Evolutionary conservation across 2,888 invertebrate genomes (phyloP).

Genomic region (Melanargia galathea): DNA sequence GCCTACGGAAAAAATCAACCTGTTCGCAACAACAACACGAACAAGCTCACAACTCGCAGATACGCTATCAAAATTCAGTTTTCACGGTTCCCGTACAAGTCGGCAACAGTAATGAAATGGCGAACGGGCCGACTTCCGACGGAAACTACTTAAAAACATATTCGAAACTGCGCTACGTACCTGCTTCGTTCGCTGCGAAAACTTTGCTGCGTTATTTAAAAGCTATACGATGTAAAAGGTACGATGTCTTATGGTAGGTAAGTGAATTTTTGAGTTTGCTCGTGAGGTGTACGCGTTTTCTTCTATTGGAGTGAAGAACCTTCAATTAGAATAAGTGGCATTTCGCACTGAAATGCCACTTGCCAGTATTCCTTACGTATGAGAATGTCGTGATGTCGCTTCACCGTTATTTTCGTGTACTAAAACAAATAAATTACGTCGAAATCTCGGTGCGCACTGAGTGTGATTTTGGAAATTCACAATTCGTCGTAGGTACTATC

Average conservation of each 20-base stretch:
- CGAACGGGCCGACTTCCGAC: slow-evolving; percentile 17
- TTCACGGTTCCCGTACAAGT: slow-evolving; percentile 25
- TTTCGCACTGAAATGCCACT: too few relatives aligned
- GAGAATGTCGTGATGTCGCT: too few relatives aligned
- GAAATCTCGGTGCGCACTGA: too few relatives aligned
- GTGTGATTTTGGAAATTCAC: too few relatives aligned
- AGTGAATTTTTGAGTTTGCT: slow-evolving; percentile 7
- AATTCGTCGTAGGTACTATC: too few relatives aligned
- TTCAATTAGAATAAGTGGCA: too few relatives aligned
- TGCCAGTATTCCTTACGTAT: too few relatives aligned
- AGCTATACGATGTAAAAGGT: slow-evolving; percentile 3
- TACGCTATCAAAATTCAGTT: slow-evolving; percentile 39
- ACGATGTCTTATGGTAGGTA: slow-evolving; percentile 12
- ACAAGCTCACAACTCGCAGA: slow-evolving; percentile 25
- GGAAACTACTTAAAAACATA: slow-evolving; percentile 32
- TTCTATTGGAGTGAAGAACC: too few relatives aligned
- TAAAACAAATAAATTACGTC: too few relatives aligned
- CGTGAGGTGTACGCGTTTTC: background rate
- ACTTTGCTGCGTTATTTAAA: slow-evolving; percentile 20
- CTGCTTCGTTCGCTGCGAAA: background rate
- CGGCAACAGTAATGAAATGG: slow-evolving; percentile 33
- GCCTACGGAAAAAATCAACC: too few relatives aligned
- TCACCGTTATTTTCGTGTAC: too few relatives aligned
- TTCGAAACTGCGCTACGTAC: slow-evolving; percentile 21
- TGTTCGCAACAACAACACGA: slow-evolving; percentile 8